These are phyloP conservation scores for Drosophila tanythrix DNA, from an alignment of 2,888 invertebrate genomes.

Conservation along the genomic window DNA sequence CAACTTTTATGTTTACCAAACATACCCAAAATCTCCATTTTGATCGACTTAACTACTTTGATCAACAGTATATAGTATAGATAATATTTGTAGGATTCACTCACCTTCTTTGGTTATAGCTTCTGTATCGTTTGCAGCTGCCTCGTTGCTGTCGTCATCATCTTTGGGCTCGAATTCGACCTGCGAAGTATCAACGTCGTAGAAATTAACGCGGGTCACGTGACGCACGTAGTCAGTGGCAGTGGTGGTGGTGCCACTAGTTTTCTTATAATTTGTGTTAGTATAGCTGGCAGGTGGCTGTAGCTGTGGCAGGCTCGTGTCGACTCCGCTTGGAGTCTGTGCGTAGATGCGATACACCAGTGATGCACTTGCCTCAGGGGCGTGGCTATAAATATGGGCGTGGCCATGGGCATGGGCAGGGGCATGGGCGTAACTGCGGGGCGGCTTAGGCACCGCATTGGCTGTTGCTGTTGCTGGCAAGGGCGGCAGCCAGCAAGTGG, in stretches of 20 bases:
- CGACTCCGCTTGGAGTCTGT: conserved; percentile 23
- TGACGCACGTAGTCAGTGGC: conserved; percentile 83
- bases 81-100: conserved; percentile 56
- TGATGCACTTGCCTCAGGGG: conserved; percentile 28
- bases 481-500: conserved; percentile 19
- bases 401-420: conserved; percentile 5
- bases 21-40: neutral
- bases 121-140: conserved; percentile 91
- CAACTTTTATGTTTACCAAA: neutral
- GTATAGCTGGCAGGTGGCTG: conserved; percentile 29
- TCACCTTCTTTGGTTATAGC: conserved; percentile 95
- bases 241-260: conserved; percentile 23
- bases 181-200: conserved; percentile 85
- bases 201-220: conserved; percentile 85
- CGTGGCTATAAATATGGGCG: conserved; percentile 15
- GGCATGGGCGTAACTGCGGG: conserved; percentile 65
- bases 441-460: conserved; percentile 83
- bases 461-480: conserved; percentile 37
- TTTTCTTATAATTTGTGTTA: conserved; percentile 10
- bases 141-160: conserved; percentile 87
- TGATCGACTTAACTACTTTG: too few relatives aligned
- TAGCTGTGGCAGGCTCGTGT: conserved; percentile 22
- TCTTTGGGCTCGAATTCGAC: conserved; percentile 86
- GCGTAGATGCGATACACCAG: conserved; percentile 63
- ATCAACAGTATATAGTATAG: too few relatives aligned